Percentiles rank a stretch among this genome's conserved stretches.
Evolutionary conservation across 2,113 vertebrate species (phyloP).

Genomic region (Panthera leo): DNA sequence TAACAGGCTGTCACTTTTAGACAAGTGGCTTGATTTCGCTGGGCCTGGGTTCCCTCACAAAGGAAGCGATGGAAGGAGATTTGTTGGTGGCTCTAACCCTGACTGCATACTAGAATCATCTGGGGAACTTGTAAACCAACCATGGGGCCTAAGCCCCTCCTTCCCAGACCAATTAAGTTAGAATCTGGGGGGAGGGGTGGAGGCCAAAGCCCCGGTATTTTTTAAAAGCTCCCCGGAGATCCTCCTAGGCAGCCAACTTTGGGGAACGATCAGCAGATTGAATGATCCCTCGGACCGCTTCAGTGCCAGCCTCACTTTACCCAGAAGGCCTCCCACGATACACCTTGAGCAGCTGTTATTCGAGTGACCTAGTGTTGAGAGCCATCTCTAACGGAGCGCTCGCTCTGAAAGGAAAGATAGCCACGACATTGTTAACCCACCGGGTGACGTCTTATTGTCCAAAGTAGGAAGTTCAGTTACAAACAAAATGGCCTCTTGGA

Average conservation of each 20-base stretch:
- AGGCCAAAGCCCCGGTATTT: constrained; percentile 17
- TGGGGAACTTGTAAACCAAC: constrained; percentile 52
- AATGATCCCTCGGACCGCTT: background rate
- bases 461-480: background rate
- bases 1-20: background rate
- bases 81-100: background rate
- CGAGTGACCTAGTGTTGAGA: background rate
- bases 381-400: background rate
- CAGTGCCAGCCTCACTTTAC: background rate
- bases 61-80: background rate
- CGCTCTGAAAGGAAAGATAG: background rate
- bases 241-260: background rate
- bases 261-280: background rate
- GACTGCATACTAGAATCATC: constrained; percentile 49
- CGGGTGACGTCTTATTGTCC: background rate
- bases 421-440: background rate
- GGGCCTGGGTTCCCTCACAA: background rate
- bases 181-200: background rate
- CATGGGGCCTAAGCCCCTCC: background rate
- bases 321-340: background rate
- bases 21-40: background rate
- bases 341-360: background rate
- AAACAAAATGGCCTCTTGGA: background rate
- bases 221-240: constrained; percentile 48
- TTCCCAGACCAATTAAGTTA: constrained; percentile 67